phyloP scores from a whole-genome alignment of 2,113 vertebrate genomes.

The Cinclus mexicanus region DNA sequence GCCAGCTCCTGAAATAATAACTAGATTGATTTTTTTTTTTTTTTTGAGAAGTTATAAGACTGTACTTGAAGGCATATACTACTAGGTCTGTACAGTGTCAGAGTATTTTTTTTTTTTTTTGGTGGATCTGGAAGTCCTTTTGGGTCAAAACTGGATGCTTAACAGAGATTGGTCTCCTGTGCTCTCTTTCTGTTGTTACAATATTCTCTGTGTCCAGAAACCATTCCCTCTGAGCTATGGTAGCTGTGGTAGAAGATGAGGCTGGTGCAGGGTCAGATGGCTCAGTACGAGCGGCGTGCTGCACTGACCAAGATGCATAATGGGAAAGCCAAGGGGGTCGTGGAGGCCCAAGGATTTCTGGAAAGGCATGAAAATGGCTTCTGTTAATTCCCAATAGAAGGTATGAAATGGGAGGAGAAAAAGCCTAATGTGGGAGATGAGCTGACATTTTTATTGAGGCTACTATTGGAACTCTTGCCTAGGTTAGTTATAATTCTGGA shows the following conservation, averaged over 20 bases:
- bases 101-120: not conserved
- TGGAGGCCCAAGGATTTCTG: not conserved
- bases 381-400: not conserved
- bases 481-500: not conserved
- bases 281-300: fast-evolving
- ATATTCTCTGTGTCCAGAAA: not conserved
- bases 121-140: not conserved
- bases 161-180: not conserved
- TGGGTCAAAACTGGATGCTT: not conserved
- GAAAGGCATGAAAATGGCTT: not conserved
- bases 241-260: not conserved
- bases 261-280: not conserved
- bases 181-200: not conserved
- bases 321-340: not conserved
- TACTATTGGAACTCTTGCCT: not conserved
- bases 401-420: not conserved
- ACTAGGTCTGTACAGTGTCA: not conserved
- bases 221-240: not conserved
- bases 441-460: not conserved
- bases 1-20: not conserved
- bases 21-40: not conserved
- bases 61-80: not conserved
- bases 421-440: not conserved
- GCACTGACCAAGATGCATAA: not conserved
- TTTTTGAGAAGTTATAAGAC: not conserved